Conservation (phyloP, 2,888 invertebrate species). For the Allolobophora icterica region DNA sequence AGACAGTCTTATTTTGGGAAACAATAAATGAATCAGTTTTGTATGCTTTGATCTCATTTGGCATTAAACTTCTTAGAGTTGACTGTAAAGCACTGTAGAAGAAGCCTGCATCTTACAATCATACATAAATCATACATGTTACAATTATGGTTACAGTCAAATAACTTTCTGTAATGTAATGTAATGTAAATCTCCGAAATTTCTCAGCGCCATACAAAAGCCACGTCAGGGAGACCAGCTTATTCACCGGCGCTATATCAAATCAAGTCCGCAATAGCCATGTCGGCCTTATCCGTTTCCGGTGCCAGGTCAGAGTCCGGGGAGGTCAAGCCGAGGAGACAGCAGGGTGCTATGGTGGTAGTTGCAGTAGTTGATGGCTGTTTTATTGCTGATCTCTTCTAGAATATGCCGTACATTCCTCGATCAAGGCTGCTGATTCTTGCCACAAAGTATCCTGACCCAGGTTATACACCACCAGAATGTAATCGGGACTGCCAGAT, state of each 20-base stretch:
- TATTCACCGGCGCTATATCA: too few species aligned
- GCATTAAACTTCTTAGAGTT: background rate
- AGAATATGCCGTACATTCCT: background rate
- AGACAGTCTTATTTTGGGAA: background rate
- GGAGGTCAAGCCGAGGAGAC: too few species aligned
- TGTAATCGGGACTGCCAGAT: background rate
- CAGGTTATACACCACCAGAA: background rate
- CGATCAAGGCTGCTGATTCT: background rate
- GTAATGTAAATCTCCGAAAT: too few species aligned
- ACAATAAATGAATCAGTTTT: background rate
- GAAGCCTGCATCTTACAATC: background rate
- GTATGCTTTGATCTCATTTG: background rate
- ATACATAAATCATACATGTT: background rate
- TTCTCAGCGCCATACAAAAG: too few species aligned
- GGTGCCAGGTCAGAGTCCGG: too few species aligned
- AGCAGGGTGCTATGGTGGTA: too few species aligned
- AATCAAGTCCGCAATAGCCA: too few species aligned
- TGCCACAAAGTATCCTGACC: background rate
- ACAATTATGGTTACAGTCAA: background rate
- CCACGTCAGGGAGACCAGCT: too few species aligned
- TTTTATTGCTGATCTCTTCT: background rate
- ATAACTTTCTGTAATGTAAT: too few species aligned
- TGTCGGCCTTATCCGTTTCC: too few species aligned
- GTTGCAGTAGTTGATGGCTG: too few species aligned
- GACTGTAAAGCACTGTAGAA: background rate